Evolutionary conservation across 2,113 vertebrate genomes (phyloP).

Genomic region (Paracanthobrama guichenoti): DNA sequence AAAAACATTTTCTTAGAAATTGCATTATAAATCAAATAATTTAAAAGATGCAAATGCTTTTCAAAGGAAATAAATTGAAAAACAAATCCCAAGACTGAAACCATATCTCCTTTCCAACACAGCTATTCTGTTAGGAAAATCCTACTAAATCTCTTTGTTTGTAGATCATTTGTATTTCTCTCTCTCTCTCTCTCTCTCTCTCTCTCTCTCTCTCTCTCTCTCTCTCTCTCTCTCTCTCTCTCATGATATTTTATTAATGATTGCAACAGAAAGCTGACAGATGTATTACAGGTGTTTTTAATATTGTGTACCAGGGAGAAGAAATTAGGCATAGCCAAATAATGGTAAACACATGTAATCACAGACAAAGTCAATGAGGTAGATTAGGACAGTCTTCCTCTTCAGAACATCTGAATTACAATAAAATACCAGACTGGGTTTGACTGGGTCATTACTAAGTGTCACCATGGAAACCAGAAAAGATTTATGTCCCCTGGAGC

Average conservation of each 20-base stretch:
- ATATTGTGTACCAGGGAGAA: neutral
- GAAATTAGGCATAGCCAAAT: neutral
- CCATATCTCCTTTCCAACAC: neutral
- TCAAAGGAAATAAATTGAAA: neutral
- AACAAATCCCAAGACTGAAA: neutral
- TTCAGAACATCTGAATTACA: neutral
- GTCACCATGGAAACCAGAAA: slow-evolving; percentile 34
- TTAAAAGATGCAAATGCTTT: slow-evolving; percentile 4
- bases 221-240: neutral
- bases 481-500: neutral
- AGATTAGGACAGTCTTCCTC: neutral
- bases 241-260: neutral
- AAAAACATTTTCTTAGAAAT: neutral
- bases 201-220: too few relatives aligned
- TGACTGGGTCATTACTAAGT: slow-evolving; percentile 19
- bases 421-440: slow-evolving; percentile 30
- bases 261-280: neutral
- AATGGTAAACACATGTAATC: neutral
- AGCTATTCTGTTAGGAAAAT: neutral
- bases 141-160: neutral
- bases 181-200: neutral
- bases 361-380: neutral
- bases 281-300: neutral
- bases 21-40: slow-evolving; percentile 4
- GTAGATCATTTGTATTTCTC: neutral